Base-by-base conservation (phyloP, 2,888 invertebrate species). In the Seira musarum region DNA sequence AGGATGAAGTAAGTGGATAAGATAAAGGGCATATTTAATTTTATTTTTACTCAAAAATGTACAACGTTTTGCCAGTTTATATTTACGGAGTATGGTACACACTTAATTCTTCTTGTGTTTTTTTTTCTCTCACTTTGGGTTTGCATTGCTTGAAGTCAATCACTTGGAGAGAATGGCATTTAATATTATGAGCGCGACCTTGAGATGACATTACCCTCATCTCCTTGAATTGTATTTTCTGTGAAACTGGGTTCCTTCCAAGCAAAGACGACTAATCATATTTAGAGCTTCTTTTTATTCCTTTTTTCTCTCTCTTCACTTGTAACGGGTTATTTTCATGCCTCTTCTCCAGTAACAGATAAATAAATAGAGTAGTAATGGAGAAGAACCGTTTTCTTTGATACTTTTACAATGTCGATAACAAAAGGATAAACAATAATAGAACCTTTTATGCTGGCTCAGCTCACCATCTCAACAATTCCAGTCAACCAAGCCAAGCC, bases 191-290 rank as follows among this genome's bases (percentile, higher is more conserved):
- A 30, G 30, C 30, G 71, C 70, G 67, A 53, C 80, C 76, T 80
- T 80, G 80, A 80, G 68, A 80, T 80, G 80, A 76, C 80, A 80
- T 71, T 80, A 80, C 70, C 80, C 80, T 80, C 74, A 70, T 80
- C 75, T 80, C 76, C 76, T 75, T 76, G 75, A 69, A 67, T 60
- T 60, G 22, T 69, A 53, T 76, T 75, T 71, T 21, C 17, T 61
- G n/a, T 65, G 64, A 66, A 35, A 53, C 17, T 53, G 53, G 53
- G 53, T 53, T 53, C 53, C 53, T 53, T n/a, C 15, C 30, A 2
- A 30, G 30, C n/a, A n/a, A n/a, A n/a, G n/a, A n/a, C n/a, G n/a
- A n/a, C n/a, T n/a, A n/a, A n/a, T 30, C 30, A 30, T 30, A 30
- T 30, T 30, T 30, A 30, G 30, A 5, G 30, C 8, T 30, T 8